These are phyloP conservation scores for Phalacrocorax carbo DNA, from an alignment of 2,113 vertebrate species.

Conservation along the genomic window DNA sequence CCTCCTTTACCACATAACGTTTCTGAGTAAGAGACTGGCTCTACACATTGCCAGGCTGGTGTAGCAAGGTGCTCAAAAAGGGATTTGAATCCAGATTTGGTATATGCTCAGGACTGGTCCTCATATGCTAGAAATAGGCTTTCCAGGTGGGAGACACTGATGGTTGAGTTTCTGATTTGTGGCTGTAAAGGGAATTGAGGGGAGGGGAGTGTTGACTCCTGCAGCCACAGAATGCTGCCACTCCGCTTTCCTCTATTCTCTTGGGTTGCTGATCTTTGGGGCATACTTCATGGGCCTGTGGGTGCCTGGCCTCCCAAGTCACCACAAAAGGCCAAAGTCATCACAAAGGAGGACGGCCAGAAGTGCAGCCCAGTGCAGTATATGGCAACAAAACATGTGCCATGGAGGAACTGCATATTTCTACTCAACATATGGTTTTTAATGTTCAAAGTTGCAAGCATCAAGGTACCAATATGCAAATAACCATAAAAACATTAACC, in stretches of 20 bases:
- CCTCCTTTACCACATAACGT: not conserved
- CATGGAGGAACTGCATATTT: not conserved
- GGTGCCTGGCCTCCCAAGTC: not conserved
- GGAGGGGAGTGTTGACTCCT: rapidly evolving
- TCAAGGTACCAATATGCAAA: not conserved
- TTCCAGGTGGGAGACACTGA: not conserved
- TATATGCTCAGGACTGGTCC: not conserved
- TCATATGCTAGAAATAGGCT: rapidly evolving
- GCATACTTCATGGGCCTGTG: rapidly evolving
- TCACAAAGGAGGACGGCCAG: rapidly evolving
- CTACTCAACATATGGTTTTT: not conserved
- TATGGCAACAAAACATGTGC: not conserved
- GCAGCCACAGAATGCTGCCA: not conserved
- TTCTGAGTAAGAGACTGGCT: not conserved
- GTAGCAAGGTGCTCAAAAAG: not conserved
- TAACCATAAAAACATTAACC: not conserved
- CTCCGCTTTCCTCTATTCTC: not conserved
- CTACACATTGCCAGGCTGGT: not conserved
- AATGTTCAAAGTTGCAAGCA: not conserved
- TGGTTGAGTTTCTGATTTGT: not conserved
- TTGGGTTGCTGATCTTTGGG: not conserved
- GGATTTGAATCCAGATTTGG: not conserved
- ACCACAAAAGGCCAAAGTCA: not conserved
- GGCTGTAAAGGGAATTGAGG: rapidly evolving
- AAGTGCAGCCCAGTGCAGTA: not conserved